Conservation (phyloP, 2,797 vertebrate genomes). For the Aselliscus stoliczkanus region DNA sequence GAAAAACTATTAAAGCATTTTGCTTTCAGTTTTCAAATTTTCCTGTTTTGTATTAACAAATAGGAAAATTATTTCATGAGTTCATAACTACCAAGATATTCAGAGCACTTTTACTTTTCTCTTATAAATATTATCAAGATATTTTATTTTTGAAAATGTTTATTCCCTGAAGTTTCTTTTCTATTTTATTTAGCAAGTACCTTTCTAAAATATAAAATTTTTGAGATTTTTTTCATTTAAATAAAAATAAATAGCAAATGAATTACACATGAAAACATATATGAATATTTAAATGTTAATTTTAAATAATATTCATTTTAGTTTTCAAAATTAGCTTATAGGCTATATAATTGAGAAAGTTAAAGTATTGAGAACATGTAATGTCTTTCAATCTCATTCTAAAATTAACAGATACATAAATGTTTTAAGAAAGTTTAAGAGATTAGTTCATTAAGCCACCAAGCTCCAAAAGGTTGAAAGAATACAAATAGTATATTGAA, state of each 20-base stretch:
- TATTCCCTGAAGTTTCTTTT: neutral
- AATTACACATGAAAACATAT: neutral
- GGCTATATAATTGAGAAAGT: neutral
- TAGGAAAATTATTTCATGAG: neutral
- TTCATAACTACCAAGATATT: neutral
- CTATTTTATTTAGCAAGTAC: neutral
- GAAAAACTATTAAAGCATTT: neutral
- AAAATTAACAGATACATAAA: neutral
- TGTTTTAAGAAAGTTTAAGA: neutral
- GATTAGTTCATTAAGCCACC: neutral
- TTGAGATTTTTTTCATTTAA: neutral
- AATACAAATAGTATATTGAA: neutral
- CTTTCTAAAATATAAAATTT: neutral
- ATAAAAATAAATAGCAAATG: conserved; percentile 6
- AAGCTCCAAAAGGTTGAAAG: neutral
- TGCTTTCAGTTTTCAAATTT: neutral
- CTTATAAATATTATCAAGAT: neutral
- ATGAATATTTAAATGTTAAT: neutral
- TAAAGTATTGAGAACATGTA: neutral
- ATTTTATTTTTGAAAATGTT: conserved; percentile 20
- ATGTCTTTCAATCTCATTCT: neutral
- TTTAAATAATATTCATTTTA: neutral
- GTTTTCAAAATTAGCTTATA: neutral
- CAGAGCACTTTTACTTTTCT: conserved; percentile 8
- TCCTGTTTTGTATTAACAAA: neutral